These are phyloP conservation scores for Cephalotes varians DNA, from an alignment of 2,888 invertebrate genomes.

Conservation along the genomic window DNA sequence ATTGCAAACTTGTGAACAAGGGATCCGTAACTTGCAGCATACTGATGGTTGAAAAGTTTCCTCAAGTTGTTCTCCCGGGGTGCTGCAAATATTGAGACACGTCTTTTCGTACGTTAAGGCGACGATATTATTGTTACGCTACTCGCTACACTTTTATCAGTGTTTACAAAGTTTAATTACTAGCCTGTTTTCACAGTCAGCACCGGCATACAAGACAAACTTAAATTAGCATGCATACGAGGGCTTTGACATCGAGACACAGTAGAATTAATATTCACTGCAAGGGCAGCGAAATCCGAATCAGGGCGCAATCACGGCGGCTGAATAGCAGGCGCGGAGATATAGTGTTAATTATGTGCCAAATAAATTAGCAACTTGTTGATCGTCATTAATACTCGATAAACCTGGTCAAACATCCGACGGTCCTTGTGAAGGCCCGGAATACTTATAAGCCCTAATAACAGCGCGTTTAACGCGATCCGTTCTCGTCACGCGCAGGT, in stretches of 20 bases:
- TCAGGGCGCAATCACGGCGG: conserved; percentile 46
- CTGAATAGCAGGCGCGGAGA: conserved; percentile 41
- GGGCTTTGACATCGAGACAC: conserved; percentile 49
- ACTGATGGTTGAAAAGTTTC: conserved; percentile 19
- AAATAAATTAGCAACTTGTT: conserved; percentile 74
- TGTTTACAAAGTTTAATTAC: conserved; percentile 45
- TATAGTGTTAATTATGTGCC: conserved; percentile 62
- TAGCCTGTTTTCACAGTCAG: not conserved
- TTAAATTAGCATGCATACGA: conserved; percentile 53
- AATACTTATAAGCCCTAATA: conserved; percentile 42
- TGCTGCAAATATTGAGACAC: conserved; percentile 23
- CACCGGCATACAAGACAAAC: conserved; percentile 32
- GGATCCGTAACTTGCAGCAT: not conserved
- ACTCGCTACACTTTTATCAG: conserved; percentile 34
- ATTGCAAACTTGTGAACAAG: conserved; percentile 1
- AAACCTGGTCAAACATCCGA: conserved; percentile 49
- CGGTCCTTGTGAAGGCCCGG: conserved; percentile 3
- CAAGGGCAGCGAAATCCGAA: conserved; percentile 45
- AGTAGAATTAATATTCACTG: conserved; percentile 54
- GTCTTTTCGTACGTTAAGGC: conserved; percentile 14
- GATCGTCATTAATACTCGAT: conserved; percentile 69
- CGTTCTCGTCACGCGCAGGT: conserved; percentile 21
- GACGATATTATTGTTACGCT: conserved; percentile 16
- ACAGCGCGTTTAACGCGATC: not conserved
- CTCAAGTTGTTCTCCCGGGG: not conserved